A percentile compares a stretch with the other conserved stretches of the same genome.
These are phyloP conservation scores for Cataglyphis livida DNA, from an alignment of 2,888 invertebrate species.

Conservation along the genomic window DNA sequence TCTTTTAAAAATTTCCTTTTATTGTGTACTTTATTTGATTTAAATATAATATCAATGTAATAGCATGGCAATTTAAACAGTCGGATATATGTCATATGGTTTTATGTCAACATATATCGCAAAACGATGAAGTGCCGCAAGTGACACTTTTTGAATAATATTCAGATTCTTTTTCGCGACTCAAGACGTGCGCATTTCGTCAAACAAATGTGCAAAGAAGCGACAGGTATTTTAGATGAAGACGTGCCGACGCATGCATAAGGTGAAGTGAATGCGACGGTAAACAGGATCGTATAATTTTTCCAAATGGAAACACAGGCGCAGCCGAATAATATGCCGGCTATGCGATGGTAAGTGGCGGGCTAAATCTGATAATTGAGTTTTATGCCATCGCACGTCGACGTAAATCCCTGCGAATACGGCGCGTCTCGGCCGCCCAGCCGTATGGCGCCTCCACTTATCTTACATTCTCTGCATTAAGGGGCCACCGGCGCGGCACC, in stretches of 20 bases:
- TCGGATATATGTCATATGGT: slow-evolving; percentile 24
- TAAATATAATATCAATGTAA: slow-evolving; percentile 26
- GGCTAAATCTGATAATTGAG: slow-evolving; percentile 80
- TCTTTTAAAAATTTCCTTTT: slow-evolving; percentile 1
- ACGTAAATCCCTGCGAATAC: slow-evolving; percentile 79
- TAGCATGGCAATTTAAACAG: slow-evolving; percentile 24
- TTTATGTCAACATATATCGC: slow-evolving; percentile 6
- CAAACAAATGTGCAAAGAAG: not conserved
- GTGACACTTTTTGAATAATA: slow-evolving; percentile 46
- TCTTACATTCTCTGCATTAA: slow-evolving; percentile 68
- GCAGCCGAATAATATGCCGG: slow-evolving; percentile 41
- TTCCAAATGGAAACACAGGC: slow-evolving; percentile 52
- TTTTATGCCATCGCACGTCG: slow-evolving; percentile 82
- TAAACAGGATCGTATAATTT: slow-evolving; percentile 70
- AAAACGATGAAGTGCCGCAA: slow-evolving; percentile 11
- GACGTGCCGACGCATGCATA: slow-evolving; percentile 68
- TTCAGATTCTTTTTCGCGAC: not conserved
- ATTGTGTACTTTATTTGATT: not conserved
- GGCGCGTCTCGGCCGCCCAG: slow-evolving; percentile 59
- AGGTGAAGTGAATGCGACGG: slow-evolving; percentile 15
- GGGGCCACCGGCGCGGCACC: slow-evolving; percentile 18
- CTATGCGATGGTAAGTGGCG: slow-evolving; percentile 37
- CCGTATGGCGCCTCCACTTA: slow-evolving; percentile 67
- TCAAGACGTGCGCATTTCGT: slow-evolving; percentile 15
- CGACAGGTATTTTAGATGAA: slow-evolving; percentile 60